phyloP scores from a whole-genome alignment of 2,888 invertebrate species.

The Onthophagus sagittarius region DNA sequence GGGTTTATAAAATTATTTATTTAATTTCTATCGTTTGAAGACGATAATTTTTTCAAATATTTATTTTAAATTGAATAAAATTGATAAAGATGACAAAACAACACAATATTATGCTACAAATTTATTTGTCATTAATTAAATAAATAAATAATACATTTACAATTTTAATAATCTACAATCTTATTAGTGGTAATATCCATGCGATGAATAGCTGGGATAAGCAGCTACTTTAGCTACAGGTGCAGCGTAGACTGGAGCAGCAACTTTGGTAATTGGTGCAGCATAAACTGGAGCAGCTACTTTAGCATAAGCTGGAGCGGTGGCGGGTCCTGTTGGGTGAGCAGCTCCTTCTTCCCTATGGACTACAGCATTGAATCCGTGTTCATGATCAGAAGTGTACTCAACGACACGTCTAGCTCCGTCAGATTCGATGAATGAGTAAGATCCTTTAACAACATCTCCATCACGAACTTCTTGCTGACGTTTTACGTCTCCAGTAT shows the following conservation, averaged over 20 bases:
- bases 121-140: too few species aligned
- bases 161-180: too few species aligned
- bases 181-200: too few species aligned
- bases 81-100: too few species aligned
- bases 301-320: slow-evolving; percentile 35
- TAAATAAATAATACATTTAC: not conserved
- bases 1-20: too few species aligned
- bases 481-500: slow-evolving; percentile 56
- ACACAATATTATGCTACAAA: too few species aligned
- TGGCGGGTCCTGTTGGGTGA: slow-evolving; percentile 39
- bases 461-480: slow-evolving; percentile 55
- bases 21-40: too few species aligned
- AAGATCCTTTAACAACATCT: slow-evolving; percentile 55
- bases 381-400: slow-evolving; percentile 56
- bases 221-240: slow-evolving; percentile 34
- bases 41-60: too few species aligned
- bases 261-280: slow-evolving; percentile 17
- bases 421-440: slow-evolving; percentile 55
- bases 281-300: slow-evolving; percentile 27
- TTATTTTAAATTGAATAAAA: too few species aligned
- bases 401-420: slow-evolving; percentile 55
- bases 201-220: slow-evolving; percentile 29
- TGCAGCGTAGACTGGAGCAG: slow-evolving; percentile 37
- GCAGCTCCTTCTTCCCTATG: slow-evolving; percentile 50
- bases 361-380: slow-evolving; percentile 58